Evolutionary conservation across 1,140 invertebrate genomes (phyloP).

Genomic region (Dendroctonus ponderosae): DNA sequence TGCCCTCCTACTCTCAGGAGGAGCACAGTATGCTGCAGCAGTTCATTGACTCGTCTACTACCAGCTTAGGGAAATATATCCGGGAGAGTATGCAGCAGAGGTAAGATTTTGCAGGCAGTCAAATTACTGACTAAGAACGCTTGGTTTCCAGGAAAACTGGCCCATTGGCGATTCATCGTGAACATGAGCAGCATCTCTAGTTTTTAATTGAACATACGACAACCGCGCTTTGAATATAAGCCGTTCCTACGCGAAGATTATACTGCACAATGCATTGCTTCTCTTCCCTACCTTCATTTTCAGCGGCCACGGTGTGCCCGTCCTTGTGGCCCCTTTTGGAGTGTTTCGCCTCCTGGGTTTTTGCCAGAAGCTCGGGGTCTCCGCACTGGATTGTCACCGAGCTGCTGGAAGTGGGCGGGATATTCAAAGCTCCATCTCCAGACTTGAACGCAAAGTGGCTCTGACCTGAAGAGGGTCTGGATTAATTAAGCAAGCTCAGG

Average conservation of each 20-base stretch:
- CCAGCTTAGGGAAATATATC: not conserved
- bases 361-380: conserved; percentile 13
- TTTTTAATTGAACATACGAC: conserved; percentile 18
- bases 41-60: not conserved
- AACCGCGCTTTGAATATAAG: conserved; percentile 24
- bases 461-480: not conserved
- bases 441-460: conserved; percentile 14
- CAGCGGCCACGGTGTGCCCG: not conserved
- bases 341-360: conserved; percentile 3
- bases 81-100: not conserved
- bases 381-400: conserved; percentile 24
- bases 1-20: conserved; percentile 5
- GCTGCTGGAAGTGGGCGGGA: not conserved
- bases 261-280: conserved; percentile 33
- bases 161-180: too few species aligned
- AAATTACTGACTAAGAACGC: too few species aligned
- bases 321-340: conserved; percentile 14
- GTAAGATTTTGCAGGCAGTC: not conserved
- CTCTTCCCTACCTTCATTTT: conserved; percentile 7
- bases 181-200: too few species aligned
- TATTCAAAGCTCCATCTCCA: conserved; percentile 1
- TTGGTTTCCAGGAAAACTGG: too few species aligned
- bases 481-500: not conserved
- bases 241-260: conserved; percentile 29
- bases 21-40: not conserved